Evolutionary conservation across 2,888 invertebrate genomes (phyloP), one percentile per base, ranked within the genome.

Genomic region (Liopterus haemorrhoidalis): DNA sequence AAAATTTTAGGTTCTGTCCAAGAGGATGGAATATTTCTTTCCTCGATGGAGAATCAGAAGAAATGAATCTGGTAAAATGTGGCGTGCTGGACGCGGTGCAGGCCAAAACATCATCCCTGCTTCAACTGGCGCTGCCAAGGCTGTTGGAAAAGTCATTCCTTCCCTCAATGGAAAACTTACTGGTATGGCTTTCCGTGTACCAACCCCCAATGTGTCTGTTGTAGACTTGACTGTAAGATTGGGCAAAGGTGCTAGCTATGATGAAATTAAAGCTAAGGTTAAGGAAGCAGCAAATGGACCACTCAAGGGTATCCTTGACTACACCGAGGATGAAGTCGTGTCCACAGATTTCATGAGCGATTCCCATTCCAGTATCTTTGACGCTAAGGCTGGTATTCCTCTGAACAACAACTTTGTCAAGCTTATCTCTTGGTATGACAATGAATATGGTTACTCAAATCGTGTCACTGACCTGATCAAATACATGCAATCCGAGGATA

Each of bases 171-270:
- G 96, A 58, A 97, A 97, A 71, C 77, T 99, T 52, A 97, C 97
- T 51, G 99, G 97, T 62, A 97, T 97, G 97, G 96, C 97, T 54
- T 99, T 99, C 91, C 88, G 97, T 68, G 97, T 99, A 12, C 97
- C 97, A 36, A 87, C 88, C 42, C 82, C 93, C 51, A 93, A 99
- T 70, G 97, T 97, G 1, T 99, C 97, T 1, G 97, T 99, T 37
- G 97, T 99, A 27, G 97, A 99, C 69, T 78, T 99, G 62, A 99
- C 97, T 41, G 87, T 64, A 42, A 58, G 64, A 57, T 75, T 89
- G 44, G 85, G 75, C 67, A 97, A 96, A 69, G 83, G 81, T 15
- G 90, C 94, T 48, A 75, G 75, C 49, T 89, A 91, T 59, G 94
- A 93, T 41, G 84, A 83, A 37, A 95, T 96, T 71, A 94, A 94